These are phyloP conservation scores for Osmoderma eremita DNA, from an alignment of 2,888 invertebrate genomes.

Conservation along the genomic window DNA sequence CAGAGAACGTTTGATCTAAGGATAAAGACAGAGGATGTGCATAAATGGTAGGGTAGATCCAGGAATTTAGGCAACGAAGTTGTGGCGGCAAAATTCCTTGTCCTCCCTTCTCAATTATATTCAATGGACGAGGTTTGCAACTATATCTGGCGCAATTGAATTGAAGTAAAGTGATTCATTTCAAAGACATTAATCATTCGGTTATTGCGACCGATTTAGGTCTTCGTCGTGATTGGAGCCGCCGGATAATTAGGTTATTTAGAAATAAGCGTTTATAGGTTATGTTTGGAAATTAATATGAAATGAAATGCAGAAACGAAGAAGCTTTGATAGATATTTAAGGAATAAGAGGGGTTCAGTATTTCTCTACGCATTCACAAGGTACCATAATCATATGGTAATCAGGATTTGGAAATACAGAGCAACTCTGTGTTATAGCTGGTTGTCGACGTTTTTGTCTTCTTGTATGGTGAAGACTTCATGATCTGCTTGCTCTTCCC, in stretches of 20 bases:
- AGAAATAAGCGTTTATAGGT: too few relatives aligned
- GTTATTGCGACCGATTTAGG: slow-evolving; percentile 14
- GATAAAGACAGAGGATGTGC: neutral
- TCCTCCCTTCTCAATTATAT: neutral
- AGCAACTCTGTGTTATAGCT: too few relatives aligned
- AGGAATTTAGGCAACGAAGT: neutral
- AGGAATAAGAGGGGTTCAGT: neutral
- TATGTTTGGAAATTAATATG: neutral
- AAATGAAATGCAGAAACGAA: neutral
- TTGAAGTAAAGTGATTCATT: slow-evolving; percentile 21
- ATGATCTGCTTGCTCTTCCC: too few relatives aligned
- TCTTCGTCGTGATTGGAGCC: neutral
- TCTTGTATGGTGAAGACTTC: too few relatives aligned
- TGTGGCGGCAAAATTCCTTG: neutral
- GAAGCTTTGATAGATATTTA: neutral
- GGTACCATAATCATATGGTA: too few relatives aligned
- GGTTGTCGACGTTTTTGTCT: too few relatives aligned
- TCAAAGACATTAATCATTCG: slow-evolving; percentile 26
- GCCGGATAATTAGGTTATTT: too few relatives aligned
- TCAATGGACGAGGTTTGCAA: neutral
- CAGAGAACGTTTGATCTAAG: neutral
- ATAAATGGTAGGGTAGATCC: neutral
- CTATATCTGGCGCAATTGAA: slow-evolving; percentile 18
- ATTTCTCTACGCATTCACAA: neutral
- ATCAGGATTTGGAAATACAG: too few relatives aligned